Conservation (phyloP, 2,113 vertebrate genomes). For the Ailuropoda melanoleuca region DNA sequence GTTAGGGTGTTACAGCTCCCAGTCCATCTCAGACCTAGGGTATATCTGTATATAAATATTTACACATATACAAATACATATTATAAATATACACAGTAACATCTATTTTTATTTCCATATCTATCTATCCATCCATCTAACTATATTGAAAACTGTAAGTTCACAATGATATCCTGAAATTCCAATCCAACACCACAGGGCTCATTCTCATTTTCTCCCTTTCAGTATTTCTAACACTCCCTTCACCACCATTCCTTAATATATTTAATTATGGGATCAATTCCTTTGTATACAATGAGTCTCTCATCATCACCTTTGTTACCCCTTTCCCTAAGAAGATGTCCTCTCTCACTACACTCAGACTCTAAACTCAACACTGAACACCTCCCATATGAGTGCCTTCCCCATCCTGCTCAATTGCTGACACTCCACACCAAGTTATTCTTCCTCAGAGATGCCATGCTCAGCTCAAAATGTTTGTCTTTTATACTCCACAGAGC, state of each 20-base stretch:
- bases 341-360: not conserved
- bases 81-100: not conserved
- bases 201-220: not conserved
- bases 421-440: not conserved
- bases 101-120: not conserved
- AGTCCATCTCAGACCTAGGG: not conserved
- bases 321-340: not conserved
- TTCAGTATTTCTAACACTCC: conserved; percentile 28
- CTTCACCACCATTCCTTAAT: not conserved
- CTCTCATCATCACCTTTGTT: not conserved
- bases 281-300: conserved; percentile 7
- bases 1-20: not conserved
- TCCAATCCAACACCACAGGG: not conserved
- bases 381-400: not conserved
- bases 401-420: not conserved
- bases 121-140: not conserved
- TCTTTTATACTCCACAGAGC: not conserved
- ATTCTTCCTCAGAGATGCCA: not conserved
- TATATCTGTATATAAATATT: not conserved
- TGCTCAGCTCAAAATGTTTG: not conserved
- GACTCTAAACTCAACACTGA: not conserved
- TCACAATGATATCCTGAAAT: not conserved
- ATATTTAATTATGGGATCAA: not conserved
- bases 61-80: not conserved
- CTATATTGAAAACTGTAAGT: not conserved